Evolutionary conservation across 2,113 vertebrate species (phyloP), one percentile per base, ranked within the genome.

Genomic region (Potamarius usumacintae): DNA sequence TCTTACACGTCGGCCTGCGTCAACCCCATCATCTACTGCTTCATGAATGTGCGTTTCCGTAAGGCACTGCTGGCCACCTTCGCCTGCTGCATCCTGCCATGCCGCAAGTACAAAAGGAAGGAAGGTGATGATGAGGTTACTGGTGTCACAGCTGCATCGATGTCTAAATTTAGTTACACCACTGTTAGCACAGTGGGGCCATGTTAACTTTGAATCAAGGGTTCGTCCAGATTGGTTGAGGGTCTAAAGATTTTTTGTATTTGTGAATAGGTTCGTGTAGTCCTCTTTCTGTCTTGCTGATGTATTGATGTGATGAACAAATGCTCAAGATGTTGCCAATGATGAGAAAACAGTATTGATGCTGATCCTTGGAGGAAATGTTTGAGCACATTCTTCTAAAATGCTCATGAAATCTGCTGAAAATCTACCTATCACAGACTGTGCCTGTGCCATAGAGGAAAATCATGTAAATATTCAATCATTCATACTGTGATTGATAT

Each of bases 11-110:
- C 98, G 0, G 95, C 97, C 86, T 98, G 97, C 0, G 6, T 99
- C 89, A 99, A 99, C 92, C 98, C 98, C 77, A 96, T 99, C 94
- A 97, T 99, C 71, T 99, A 99, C 93, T 99, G 98, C 92, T 99
- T 99, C 88, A 99, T 99, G 98, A 97, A 99, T 96, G 97, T 94
- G 82, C 97, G 97, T 20, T 99, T 99, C 93, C 96, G 97, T 55
- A 95, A 96, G 78, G 97, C 97, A 27, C 95, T 97, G 30, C 86
- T 95, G 22, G 92, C 94, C 90, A 97, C 97, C 0, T 98, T 97
- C 0, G 88, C 94, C 10, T 92, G 96, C 90, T 97, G 96, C 88
- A 91, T 91, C 42, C 91, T 1, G 0, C 87, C 93, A 10, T 93
- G 93, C n/a, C 93, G 91, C 0, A 81, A 25, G 12, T 90, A 82